Evolutionary conservation across 2,888 invertebrate species (phyloP).

Genomic region (Lasius fuliginosus): DNA sequence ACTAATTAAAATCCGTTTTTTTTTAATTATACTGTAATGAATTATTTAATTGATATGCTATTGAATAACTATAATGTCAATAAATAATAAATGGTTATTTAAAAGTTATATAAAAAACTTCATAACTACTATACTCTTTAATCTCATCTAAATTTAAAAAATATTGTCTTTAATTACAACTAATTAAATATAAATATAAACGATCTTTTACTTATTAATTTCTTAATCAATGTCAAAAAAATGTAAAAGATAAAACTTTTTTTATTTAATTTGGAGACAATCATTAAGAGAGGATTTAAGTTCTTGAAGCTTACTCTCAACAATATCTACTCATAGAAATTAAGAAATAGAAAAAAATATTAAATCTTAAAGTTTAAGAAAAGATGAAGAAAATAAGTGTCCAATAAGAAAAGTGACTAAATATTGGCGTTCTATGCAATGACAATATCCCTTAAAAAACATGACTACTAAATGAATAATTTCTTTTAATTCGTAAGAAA

Average conservation of each 20-base stretch:
- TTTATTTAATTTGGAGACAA: neutral
- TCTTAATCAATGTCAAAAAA: neutral
- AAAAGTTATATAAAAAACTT: neutral
- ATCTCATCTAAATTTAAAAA: neutral
- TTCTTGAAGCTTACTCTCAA: neutral
- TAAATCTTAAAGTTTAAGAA: neutral
- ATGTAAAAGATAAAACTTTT: neutral
- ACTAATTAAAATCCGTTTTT: neutral
- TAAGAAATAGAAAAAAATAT: neutral
- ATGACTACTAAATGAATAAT: slow-evolving; percentile 19
- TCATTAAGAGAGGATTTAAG: neutral
- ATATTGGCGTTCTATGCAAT: neutral
- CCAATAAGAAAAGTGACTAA: neutral
- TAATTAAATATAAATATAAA: neutral
- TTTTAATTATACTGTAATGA: neutral
- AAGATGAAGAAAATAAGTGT: neutral
- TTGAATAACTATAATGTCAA: neutral
- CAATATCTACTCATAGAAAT: neutral
- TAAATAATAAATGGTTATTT: neutral
- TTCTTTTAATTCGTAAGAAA: slow-evolving; percentile 13
- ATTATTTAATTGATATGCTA: neutral
- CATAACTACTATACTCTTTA: neutral
- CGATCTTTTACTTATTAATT: neutral
- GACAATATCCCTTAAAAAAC: neutral
- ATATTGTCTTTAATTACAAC: neutral